Percentiles rank a stretch among this genome's conserved stretches.
phyloP scores from a whole-genome alignment of 1,140 invertebrate genomes.

The Leptinotarsa texana region DNA sequence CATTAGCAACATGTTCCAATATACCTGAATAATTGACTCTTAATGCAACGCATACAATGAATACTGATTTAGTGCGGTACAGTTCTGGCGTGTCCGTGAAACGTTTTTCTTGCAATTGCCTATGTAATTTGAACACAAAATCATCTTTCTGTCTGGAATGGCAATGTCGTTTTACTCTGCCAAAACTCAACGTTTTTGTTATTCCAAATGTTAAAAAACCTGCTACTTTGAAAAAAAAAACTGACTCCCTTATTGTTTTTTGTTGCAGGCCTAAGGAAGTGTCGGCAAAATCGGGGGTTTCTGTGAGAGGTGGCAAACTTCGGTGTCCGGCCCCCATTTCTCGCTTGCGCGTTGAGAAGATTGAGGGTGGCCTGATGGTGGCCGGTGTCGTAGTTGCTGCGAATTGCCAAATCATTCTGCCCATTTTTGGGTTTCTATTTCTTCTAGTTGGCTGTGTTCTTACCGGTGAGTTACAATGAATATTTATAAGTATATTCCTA shows the following conservation, averaged over 20 bases:
- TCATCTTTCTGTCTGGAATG: background rate
- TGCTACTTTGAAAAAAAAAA: background rate
- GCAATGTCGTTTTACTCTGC: too few relatives aligned
- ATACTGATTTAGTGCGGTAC: background rate
- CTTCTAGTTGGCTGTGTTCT: slow-evolving; percentile 73
- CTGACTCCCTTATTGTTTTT: slow-evolving; percentile 20
- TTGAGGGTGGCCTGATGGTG: slow-evolving; percentile 73
- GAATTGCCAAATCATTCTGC: slow-evolving; percentile 75
- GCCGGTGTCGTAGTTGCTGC: slow-evolving; percentile 75
- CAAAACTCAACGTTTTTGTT: too few relatives aligned
- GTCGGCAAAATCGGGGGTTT: slow-evolving; percentile 53
- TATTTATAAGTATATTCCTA: background rate
- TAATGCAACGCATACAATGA: too few relatives aligned
- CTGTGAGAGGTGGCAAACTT: slow-evolving; percentile 46
- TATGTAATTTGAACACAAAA: background rate
- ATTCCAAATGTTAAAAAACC: background rate
- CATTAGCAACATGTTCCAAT: too few relatives aligned
- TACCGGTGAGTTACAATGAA: slow-evolving; percentile 63
- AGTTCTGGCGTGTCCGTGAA: background rate
- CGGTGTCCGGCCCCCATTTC: slow-evolving; percentile 58
- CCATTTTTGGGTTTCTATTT: slow-evolving; percentile 75
- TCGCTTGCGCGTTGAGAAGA: slow-evolving; percentile 71
- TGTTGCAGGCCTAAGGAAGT: slow-evolving; percentile 59
- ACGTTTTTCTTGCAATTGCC: background rate
- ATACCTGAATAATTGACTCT: too few relatives aligned